These are phyloP conservation scores for Oophaga sylvatica DNA, from an alignment of 2,797 vertebrate species.

Conservation along the genomic window DNA sequence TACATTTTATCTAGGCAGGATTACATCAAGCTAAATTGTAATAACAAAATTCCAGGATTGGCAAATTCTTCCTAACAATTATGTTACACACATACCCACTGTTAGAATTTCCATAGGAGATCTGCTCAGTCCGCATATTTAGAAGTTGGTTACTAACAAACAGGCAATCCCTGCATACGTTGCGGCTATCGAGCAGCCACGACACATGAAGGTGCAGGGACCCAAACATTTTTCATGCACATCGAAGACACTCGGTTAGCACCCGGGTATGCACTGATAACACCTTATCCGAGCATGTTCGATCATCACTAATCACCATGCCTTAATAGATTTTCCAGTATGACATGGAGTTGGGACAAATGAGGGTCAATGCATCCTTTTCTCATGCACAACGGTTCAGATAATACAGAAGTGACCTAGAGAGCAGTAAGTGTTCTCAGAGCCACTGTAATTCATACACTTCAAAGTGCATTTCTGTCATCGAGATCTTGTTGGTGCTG, in stretches of 20 bases:
- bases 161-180: too few relatives aligned
- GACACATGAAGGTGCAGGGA: too few relatives aligned
- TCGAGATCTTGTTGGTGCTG: too few relatives aligned
- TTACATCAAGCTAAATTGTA: slow-evolving; percentile 2
- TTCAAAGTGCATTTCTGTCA: too few relatives aligned
- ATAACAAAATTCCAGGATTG: slow-evolving; percentile 8
- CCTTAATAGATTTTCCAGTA: background rate
- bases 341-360: background rate
- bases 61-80: slow-evolving; percentile 21
- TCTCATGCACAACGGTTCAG: too few relatives aligned
- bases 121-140: background rate
- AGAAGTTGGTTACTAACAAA: background rate
- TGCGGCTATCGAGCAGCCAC: too few relatives aligned
- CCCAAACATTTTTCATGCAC: too few relatives aligned
- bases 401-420: background rate
- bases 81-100: background rate
- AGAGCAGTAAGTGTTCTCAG: background rate
- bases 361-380: too few relatives aligned
- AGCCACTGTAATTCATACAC: background rate
- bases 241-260: too few relatives aligned
- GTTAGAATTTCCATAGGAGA: background rate
- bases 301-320: background rate
- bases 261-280: too few relatives aligned
- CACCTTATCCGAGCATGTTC: too few relatives aligned
- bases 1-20: background rate